Base-by-base conservation (phyloP, 2,888 invertebrate genomes). In the Ligdia adustata region DNA sequence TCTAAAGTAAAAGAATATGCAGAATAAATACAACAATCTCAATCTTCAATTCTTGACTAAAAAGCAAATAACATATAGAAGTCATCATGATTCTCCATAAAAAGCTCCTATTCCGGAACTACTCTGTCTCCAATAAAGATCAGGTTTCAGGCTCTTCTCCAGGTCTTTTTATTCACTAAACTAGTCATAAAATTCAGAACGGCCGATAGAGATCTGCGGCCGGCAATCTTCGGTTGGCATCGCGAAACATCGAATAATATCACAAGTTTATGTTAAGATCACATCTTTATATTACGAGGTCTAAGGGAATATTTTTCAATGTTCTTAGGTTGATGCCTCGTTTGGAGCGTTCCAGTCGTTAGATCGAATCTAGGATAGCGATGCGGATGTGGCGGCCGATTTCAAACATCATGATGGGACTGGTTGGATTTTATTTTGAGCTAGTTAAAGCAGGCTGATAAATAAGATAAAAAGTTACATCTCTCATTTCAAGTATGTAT, bases 181-280 rank as follows among this genome's bases (percentile, higher is more conserved):
- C 67, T 67, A 70, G 61, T 67, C 69, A 73, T 79, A 72, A 78
- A 77, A 70, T 73, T 72, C 70, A 69, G 77, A 72, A 74, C 55
- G 50, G 37, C 9, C 46, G 81, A 81, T 81, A 77, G 58, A 42
- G 60, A 82, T 82, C 82, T 63, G 58, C 48, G 28, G 38, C 1
- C 72, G 70, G 62, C 64, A 67, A 76, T 77, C 81, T 66, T 60
- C 72, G 73, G 64, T 52, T 54, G 60, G 63, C 67, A 79, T 80
- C 79, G 69, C 56, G 45, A 55, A 42, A 64, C 64, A 72, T 75
- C 76, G 69, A 78, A 84, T 85, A 82, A 83, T 80, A 72, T 76
- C 65, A 69, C 61, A 69, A 68, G 75, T 85, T 84, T 84, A 84
- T 72, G 70, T 56, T 27, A 54, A 58, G 83, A 82, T 82, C 66